Conservation (phyloP, 2,888 invertebrate species). For the Micoletzkya japonica region DNA sequence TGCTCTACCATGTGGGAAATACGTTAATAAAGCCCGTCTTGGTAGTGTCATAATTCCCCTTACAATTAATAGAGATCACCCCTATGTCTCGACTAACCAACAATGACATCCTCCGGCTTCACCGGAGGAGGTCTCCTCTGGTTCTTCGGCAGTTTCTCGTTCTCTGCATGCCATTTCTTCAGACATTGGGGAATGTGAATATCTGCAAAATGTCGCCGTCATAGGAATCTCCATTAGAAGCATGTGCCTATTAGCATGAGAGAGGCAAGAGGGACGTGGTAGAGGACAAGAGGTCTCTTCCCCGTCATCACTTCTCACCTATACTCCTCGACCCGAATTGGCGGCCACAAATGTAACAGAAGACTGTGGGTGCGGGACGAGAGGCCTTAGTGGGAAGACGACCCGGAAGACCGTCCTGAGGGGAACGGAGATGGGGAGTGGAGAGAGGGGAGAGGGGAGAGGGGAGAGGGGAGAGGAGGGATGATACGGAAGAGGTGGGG, state of each 20-base stretch:
- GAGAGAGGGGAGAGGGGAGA: not conserved
- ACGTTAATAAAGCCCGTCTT: not conserved
- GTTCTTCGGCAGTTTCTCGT: conserved; percentile 70
- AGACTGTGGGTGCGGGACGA: conserved; percentile 64
- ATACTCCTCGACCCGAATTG: conserved; percentile 73
- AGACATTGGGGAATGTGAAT: conserved; percentile 76
- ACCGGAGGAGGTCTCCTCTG: conserved; percentile 70
- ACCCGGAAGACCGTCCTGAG: too few relatives aligned
- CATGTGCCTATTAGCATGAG: not conserved
- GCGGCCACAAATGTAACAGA: conserved; percentile 74
- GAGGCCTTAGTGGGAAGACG: too few relatives aligned
- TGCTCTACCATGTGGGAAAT: not conserved
- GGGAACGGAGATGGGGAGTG: not conserved
- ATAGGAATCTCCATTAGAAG: not conserved
- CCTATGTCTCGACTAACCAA: conserved; percentile 27
- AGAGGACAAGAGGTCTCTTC: not conserved
- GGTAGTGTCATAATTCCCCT: too few relatives aligned
- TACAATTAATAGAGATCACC: not conserved
- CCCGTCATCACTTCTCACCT: conserved; percentile 27
- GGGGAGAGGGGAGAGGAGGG: not conserved
- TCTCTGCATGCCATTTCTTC: conserved; percentile 72
- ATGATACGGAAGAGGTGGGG: not conserved
- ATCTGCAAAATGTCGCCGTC: conserved; percentile 33
- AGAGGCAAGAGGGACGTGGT: not conserved
- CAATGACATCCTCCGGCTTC: conserved; percentile 68